Evolutionary conservation across 2,888 invertebrate species (phyloP).

Genomic region (Choreutis nemorana): DNA sequence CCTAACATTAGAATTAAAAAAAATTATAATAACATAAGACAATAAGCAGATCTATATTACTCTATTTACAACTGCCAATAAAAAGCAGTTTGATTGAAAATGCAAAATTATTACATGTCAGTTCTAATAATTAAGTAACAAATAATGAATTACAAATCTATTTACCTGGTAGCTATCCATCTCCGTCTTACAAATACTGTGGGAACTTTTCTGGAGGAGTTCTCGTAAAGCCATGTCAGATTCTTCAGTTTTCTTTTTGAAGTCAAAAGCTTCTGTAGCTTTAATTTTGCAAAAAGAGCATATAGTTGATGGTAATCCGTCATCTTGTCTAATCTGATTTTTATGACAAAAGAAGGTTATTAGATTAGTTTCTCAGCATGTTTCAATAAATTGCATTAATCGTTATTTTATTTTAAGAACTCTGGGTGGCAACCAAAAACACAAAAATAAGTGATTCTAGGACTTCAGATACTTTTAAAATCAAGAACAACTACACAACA

Average conservation of each 20-base stretch:
- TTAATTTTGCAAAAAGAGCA: conserved; percentile 42
- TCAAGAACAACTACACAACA: not conserved
- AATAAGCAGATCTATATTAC: too few relatives aligned
- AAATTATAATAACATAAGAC: too few relatives aligned
- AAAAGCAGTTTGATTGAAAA: too few relatives aligned
- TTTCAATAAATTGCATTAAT: conserved; percentile 2
- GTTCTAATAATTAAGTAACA: not conserved
- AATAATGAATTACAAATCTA: not conserved
- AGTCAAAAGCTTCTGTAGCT: conserved; percentile 40
- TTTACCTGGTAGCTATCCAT: not conserved
- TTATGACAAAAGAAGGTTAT: too few relatives aligned
- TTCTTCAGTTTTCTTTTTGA: conserved; percentile 40
- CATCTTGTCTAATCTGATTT: conserved; percentile 42
- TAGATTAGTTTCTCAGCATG: too few relatives aligned
- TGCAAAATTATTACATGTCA: too few relatives aligned
- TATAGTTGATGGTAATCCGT: conserved; percentile 46
- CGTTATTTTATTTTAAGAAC: conserved; percentile 1
- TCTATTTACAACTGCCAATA: conserved; percentile 1
- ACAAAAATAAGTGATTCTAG: not conserved
- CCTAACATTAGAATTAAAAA: too few relatives aligned
- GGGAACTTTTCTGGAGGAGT: conserved; percentile 26
- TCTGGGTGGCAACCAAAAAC: not conserved
- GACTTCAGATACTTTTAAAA: not conserved
- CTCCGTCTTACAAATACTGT: conserved; percentile 9
- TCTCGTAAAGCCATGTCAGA: conserved; percentile 32